Evolutionary conservation across 2,888 invertebrate species (phyloP).

Genomic region (Rambutsinella grinnellia): DNA sequence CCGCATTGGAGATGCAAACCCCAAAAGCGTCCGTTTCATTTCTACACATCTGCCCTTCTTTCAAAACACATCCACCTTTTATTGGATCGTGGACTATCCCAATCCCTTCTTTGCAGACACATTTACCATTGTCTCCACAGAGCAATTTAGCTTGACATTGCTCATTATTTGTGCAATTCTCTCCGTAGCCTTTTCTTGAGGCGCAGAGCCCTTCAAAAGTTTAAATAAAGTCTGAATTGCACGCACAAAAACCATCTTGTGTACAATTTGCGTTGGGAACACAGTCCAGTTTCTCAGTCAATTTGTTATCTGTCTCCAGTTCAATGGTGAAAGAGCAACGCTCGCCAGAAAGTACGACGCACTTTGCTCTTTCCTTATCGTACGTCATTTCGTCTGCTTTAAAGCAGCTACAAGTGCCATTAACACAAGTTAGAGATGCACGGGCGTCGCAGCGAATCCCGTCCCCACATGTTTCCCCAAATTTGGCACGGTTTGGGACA

Average conservation of each 20-base stretch:
- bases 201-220: not conserved
- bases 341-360: constrained; percentile 30
- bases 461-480: constrained; percentile 27
- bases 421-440: constrained; percentile 6
- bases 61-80: no score
- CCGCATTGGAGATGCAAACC: no score
- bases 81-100: constrained; percentile 25
- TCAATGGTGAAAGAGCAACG: constrained; percentile 30
- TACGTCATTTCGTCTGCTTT: constrained; percentile 28
- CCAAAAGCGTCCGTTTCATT: no score
- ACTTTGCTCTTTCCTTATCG: constrained; percentile 2
- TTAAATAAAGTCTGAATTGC: constrained; percentile 12
- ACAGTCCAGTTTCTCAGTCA: constrained; percentile 35
- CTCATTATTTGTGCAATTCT: no score
- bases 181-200: no score
- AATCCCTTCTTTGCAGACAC: not conserved
- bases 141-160: no score
- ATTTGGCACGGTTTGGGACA: constrained; percentile 21
- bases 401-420: constrained; percentile 21
- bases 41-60: no score
- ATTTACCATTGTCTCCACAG: not conserved
- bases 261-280: constrained; percentile 25
- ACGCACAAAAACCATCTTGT: constrained; percentile 31
- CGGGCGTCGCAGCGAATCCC: constrained; percentile 21
- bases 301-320: constrained; percentile 17